phyloP scores from a whole-genome alignment of 2,888 invertebrate species.

The Zonitis immaculata region DNA sequence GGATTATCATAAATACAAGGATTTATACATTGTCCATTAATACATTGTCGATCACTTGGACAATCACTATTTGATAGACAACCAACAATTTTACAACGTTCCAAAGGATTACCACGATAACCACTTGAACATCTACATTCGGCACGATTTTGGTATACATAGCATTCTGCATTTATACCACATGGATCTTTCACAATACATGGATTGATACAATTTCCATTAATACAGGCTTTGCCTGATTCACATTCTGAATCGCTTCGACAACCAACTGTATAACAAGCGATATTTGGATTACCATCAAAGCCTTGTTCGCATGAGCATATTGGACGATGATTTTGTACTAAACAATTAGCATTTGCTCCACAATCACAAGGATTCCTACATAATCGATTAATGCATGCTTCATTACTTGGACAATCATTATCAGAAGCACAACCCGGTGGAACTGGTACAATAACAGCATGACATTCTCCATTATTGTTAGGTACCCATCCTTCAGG shows the following conservation, averaged over 20 bases:
- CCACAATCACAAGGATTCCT: slow-evolving; percentile 87
- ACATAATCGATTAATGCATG: slow-evolving; percentile 82
- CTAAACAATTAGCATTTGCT: slow-evolving; percentile 73
- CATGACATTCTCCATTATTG: slow-evolving; percentile 71
- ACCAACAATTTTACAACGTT: slow-evolving; percentile 71
- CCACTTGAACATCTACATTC: slow-evolving; percentile 78
- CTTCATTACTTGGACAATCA: slow-evolving; percentile 73
- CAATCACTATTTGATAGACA: slow-evolving; percentile 86
- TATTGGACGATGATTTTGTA: slow-evolving; percentile 78
- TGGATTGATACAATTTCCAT: slow-evolving; percentile 80
- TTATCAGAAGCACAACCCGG: slow-evolving; percentile 73
- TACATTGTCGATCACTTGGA: slow-evolving; percentile 77
- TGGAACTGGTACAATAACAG: slow-evolving; percentile 63
- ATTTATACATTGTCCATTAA: slow-evolving; percentile 79
- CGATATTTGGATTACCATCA: slow-evolving; percentile 81
- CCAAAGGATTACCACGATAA: slow-evolving; percentile 72
- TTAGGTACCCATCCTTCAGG: slow-evolving; percentile 81
- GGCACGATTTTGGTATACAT: slow-evolving; percentile 64
- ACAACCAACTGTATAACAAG: slow-evolving; percentile 78
- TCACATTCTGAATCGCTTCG: slow-evolving; percentile 79
- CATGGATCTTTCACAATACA: slow-evolving; percentile 77
- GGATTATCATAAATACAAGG: slow-evolving; percentile 74
- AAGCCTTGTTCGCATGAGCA: slow-evolving; percentile 81
- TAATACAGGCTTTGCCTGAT: slow-evolving; percentile 76
- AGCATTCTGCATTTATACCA: slow-evolving; percentile 78